Evolutionary conservation across 2,113 vertebrate species (phyloP), one percentile per base, ranked within the genome.

Genomic region (Mormyrus iriodes): DNA sequence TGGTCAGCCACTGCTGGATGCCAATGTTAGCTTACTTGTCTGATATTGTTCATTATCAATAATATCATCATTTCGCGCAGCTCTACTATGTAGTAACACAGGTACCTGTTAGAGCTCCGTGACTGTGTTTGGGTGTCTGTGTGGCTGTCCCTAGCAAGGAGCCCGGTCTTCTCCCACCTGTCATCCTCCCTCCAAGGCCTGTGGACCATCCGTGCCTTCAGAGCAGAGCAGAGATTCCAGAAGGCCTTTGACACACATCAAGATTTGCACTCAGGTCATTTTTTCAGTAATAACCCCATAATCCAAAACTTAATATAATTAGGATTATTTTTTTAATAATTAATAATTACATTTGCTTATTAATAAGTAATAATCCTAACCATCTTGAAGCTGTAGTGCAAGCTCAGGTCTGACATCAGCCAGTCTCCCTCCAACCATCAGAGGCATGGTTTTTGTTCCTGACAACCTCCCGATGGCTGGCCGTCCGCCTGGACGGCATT

Each of bases 401-500:
- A 2, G 46, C 79, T 42, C 19, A 87, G 3, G 24, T 53, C 24
- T 89, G 49, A 76, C 42, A 13, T 89, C 10, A 48, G 35, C 31
- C 17, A 76, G 82, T 42, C 17, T 87, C 42, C 86, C 88, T 87
- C 24, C 90, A 92, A 99, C 88, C 87, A 24, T 90, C 92, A 99
- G 98, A 97, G 93, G 96, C 98, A 90, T 99, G 97, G 97, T 99
- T 98, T 94, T 93, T 99, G 88, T 99, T 99, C 93, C 90, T 99
- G 95, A 96, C 97, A 0, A 99, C 97, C 0, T 99, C 98, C 12
- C 97, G 98, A 21, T 99, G 98, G 98, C 96, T 99, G 9, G 98
- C 98, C 1, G 95, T 99, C 35, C 97, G 97, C 35, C 96, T 99
- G 90, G 98, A 99, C 91, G 97, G 96, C 90, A 98, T 99, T 93